Percentiles rank a stretch among this genome's conserved stretches.
Conservation (phyloP, 2,113 vertebrate species). For the Sigmodon hispidus region DNA sequence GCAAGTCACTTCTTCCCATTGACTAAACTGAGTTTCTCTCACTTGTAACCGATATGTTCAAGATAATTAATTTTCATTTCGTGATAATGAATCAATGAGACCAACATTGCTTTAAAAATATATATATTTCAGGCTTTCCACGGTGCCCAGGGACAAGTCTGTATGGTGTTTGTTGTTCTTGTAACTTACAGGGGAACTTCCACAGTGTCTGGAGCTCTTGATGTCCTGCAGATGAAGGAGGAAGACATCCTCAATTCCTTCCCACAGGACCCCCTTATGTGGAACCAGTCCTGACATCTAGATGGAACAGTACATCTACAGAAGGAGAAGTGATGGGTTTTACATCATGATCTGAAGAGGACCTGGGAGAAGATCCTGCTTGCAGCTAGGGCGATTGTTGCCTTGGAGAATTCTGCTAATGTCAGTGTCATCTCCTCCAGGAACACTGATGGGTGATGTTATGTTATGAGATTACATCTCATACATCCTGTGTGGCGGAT, state of each 20-base stretch:
- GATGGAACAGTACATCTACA: neutral
- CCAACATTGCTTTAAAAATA: neutral
- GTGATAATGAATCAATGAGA: neutral
- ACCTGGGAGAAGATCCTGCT: neutral
- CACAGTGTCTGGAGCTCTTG: neutral
- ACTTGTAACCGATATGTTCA: neutral
- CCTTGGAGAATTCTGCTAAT: neutral
- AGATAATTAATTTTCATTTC: neutral
- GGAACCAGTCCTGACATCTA: neutral
- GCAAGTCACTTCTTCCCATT: neutral
- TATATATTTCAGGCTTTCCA: neutral
- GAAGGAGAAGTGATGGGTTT: neutral
- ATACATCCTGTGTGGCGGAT: too few relatives aligned
- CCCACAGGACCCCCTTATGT: neutral
- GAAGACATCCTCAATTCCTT: neutral
- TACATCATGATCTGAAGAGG: neutral
- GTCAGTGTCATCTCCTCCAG: neutral
- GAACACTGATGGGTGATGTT: too few relatives aligned
- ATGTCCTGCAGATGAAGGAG: neutral
- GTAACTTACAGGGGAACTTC: neutral
- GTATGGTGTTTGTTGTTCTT: too few relatives aligned
- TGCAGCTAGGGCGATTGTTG: fast-evolving
- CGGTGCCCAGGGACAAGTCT: neutral
- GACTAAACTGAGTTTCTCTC: neutral
- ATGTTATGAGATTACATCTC: too few relatives aligned